These are phyloP conservation scores for Crotalus horridus DNA, from an alignment of 2,113 vertebrate species.

Conservation along the genomic window DNA sequence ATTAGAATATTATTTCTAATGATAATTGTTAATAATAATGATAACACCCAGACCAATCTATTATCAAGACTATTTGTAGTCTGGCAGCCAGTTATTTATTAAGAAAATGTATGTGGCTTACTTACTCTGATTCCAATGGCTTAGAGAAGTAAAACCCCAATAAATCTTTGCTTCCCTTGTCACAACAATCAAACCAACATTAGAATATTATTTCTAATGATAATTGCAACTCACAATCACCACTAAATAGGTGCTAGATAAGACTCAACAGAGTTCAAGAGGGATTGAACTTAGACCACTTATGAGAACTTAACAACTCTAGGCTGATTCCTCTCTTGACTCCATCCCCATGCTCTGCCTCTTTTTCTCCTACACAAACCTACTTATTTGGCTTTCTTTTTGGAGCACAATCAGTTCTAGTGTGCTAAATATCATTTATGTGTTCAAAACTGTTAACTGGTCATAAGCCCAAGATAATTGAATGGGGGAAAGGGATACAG, in stretches of 20 bases:
- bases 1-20: too few species aligned
- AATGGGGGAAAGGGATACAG: not conserved
- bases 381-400: not conserved
- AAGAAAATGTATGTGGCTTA: too few species aligned
- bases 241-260: not conserved
- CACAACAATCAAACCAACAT: too few species aligned
- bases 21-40: too few species aligned
- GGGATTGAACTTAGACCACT: not conserved
- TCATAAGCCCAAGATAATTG: not conserved
- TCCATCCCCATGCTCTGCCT: not conserved
- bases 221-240: too few species aligned
- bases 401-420: not conserved
- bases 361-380: not conserved
- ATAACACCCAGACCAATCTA: too few species aligned
- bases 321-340: not conserved
- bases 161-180: too few species aligned
- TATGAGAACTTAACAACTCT: not conserved
- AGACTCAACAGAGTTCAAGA: not conserved
- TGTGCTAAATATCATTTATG: not conserved
- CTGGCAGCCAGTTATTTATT: too few species aligned
- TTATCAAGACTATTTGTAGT: too few species aligned
- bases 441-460: not conserved
- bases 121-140: too few species aligned
- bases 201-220: too few species aligned
- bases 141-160: too few species aligned